Evolutionary conservation across 1,140 invertebrate genomes (phyloP).

Genomic region (Wasmannia auropunctata): DNA sequence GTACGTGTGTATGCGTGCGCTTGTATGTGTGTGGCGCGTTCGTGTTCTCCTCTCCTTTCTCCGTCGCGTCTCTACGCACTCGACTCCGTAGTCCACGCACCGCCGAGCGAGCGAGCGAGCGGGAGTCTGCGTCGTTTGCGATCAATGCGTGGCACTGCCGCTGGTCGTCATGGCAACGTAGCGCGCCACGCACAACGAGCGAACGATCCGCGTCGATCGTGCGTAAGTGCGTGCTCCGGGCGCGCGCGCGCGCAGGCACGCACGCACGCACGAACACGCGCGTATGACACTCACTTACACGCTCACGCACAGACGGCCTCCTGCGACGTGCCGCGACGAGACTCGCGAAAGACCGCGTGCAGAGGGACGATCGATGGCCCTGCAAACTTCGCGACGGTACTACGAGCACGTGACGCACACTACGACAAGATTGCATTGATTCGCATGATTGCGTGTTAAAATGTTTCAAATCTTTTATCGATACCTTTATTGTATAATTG

Average conservation of each 20-base stretch:
- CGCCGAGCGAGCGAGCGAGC: constrained; percentile 78
- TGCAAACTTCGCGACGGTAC: constrained; percentile 32
- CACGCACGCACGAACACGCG: not conserved
- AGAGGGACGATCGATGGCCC: constrained; percentile 45
- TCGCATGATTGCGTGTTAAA: not conserved
- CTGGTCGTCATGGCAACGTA: constrained; percentile 82
- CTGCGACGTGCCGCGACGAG: constrained; percentile 40
- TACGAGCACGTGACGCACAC: constrained; percentile 22
- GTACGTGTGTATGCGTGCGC: constrained; percentile 49
- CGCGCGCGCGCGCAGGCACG: constrained; percentile 42
- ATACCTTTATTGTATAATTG: not conserved
- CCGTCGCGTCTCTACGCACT: constrained; percentile 50
- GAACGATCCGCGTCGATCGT: constrained; percentile 82
- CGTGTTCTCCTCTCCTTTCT: constrained; percentile 31
- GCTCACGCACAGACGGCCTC: not conserved
- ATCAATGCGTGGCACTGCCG: constrained; percentile 84
- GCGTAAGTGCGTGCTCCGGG: constrained; percentile 78
- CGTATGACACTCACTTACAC: not conserved
- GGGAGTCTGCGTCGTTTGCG: constrained; percentile 85
- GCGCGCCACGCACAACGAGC: constrained; percentile 80
- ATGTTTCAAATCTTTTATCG: not conserved
- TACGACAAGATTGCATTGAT: not conserved
- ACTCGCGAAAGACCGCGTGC: constrained; percentile 53
- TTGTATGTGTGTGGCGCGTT: constrained; percentile 15
- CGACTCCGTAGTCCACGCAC: constrained; percentile 67